Evolutionary conservation across 2,113 vertebrate genomes (phyloP), one percentile per base, ranked within the genome.

Genomic region (Butorides virescens): DNA sequence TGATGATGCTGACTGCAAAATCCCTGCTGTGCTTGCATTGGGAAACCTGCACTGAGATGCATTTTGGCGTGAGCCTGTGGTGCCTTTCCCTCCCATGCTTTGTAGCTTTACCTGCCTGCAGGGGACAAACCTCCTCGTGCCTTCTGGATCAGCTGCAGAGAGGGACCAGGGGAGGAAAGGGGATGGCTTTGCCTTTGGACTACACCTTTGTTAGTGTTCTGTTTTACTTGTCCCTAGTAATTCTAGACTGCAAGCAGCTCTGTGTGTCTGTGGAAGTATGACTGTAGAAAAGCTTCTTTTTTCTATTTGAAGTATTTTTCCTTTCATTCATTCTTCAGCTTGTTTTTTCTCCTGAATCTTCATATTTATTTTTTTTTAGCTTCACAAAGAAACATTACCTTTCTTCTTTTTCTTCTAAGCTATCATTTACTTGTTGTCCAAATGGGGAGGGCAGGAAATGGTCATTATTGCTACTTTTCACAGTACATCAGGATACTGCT

Each of bases 211-310:
- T 96, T 96, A 93, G 71, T 66, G 75, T 55, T 92, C 86, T 49
- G 25, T 73, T 97, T 94, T 90, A 73, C 92, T 76, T 86, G 50
- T 93, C 80, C 25, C 42, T 90, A 44, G 55, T 90, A 92, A 91
- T 71, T 93, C 71, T 92, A 91, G 62, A 90, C 84, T 90, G 39
- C 37, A 85, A 85, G n/a, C 27, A 4, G 3, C 22, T 80, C 56
- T 68, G 37, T 65, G 62, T 3, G 1, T 95, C 73, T 93, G 86
- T 37, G 50, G 11, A 91, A 58, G 34, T 32, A 52, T 27, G 68
- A 61, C 26, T 49, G 20, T 34, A 68, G 23, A 67, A 91, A 84
- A 88, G 21, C 18, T 52, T 39, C 11, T 47, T 82, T 93, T 77
- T 77, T 23, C 9, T 49, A 26, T 66, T 55, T 70, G 59, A 91